phyloP scores from a whole-genome alignment of 2,888 invertebrate genomes.

The Omphaloscelis lunosa region DNA sequence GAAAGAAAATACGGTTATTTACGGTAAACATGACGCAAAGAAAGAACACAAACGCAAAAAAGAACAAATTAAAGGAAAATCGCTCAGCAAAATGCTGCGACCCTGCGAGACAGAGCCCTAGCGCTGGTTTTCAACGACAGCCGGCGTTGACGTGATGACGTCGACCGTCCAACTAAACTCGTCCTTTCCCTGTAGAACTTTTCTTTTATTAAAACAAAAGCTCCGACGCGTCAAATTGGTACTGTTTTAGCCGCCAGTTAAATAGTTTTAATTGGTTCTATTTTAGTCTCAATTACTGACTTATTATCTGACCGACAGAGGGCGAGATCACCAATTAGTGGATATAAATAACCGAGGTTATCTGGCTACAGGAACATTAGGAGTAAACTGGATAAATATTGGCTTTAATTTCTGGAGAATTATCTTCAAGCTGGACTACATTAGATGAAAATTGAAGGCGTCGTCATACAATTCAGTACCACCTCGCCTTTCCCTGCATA shows the following conservation, averaged over 20 bases:
- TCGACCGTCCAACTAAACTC: background rate
- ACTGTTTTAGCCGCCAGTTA: constrained; percentile 21
- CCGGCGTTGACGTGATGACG: background rate
- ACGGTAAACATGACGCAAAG: too few species aligned
- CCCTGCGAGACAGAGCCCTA: background rate
- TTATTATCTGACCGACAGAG: constrained; percentile 7
- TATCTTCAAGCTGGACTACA: background rate
- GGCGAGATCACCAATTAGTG: constrained; percentile 27
- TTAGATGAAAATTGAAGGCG: background rate
- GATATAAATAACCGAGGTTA: constrained; percentile 20
- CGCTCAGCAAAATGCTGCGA: background rate
- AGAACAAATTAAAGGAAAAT: too few species aligned
- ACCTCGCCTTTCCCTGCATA: background rate
- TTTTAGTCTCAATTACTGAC: constrained; percentile 34
- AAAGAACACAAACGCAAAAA: too few species aligned
- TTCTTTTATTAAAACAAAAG: constrained; percentile 10
- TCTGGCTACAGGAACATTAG: constrained; percentile 9
- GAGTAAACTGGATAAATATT: background rate
- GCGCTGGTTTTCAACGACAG: background rate
- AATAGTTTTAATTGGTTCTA: constrained; percentile 48
- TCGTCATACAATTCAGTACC: background rate
- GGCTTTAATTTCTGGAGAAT: background rate
- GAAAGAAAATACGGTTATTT: too few species aligned
- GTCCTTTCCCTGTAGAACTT: background rate
- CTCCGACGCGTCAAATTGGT: constrained; percentile 4